Evolutionary conservation across 23 tunicate genomes (phyloP).

Genomic region (Trididemnum clinides): DNA sequence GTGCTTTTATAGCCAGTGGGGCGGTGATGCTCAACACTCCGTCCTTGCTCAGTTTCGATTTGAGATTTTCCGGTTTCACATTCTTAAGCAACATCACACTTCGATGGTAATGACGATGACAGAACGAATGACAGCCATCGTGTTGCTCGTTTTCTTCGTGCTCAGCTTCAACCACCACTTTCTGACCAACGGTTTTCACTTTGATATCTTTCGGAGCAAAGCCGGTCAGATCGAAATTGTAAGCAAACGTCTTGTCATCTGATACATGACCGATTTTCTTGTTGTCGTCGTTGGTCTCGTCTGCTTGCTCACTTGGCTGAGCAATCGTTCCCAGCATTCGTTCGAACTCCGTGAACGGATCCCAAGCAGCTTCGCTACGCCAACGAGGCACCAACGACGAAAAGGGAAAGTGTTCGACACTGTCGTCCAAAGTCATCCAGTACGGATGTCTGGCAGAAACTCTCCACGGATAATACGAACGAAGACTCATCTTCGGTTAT

Average conservation of each 20-base stretch:
- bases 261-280: constrained; percentile 1
- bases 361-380: not conserved
- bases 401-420: constrained; percentile 1
- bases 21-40: constrained; percentile 65
- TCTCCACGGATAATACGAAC: not conserved
- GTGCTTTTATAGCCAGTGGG: not conserved
- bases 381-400: not conserved
- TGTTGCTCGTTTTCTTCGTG: constrained; percentile 28
- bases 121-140: constrained; percentile 30
- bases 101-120: constrained; percentile 52
- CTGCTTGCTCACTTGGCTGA: too few species aligned
- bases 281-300: not conserved
- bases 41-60: constrained; percentile 17
- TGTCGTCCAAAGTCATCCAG: not conserved
- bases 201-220: constrained; percentile 25
- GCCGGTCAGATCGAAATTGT: constrained; percentile 27
- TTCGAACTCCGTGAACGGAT: constrained; percentile 3
- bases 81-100: constrained; percentile 47
- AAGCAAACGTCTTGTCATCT: constrained; percentile 23
- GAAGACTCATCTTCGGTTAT: constrained; percentile 25
- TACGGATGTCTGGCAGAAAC: not conserved
- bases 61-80: constrained; percentile 48
- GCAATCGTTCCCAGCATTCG: not conserved
- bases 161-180: constrained; percentile 53
- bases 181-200: constrained; percentile 53